Conservation (phyloP, 2,113 vertebrate species). For the Phodopus roborovskii region DNA sequence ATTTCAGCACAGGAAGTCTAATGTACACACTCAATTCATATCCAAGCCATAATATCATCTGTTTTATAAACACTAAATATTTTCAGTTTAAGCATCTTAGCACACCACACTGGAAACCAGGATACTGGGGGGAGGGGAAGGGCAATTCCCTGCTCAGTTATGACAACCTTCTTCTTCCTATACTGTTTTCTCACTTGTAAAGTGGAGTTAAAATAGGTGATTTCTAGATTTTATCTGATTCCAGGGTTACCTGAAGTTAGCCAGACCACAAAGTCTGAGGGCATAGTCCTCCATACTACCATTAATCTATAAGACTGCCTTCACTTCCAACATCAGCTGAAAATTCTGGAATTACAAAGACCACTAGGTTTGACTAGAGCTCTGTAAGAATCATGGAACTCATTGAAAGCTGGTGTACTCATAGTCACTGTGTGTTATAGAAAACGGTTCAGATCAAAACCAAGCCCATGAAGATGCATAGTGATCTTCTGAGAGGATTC, state of each 20-base stretch:
- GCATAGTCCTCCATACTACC: neutral
- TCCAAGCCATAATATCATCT: neutral
- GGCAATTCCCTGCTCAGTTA: neutral
- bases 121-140: neutral
- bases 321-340: neutral
- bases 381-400: slow-evolving; percentile 28
- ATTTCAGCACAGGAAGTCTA: neutral
- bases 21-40: neutral
- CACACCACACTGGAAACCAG: neutral
- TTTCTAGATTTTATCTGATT: neutral
- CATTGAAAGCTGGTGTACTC: neutral
- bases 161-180: neutral
- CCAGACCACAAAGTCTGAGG: neutral
- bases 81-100: neutral
- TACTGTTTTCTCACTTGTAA: neutral
- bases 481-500: too few relatives aligned
- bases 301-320: neutral
- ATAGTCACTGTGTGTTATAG: neutral
- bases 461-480: neutral
- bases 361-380: neutral
- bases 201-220: neutral
- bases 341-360: neutral
- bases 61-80: neutral
- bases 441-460: slow-evolving; percentile 19
- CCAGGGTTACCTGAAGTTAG: neutral